These are phyloP conservation scores for honey bee (Apis mellifera) DNA, from an alignment of 1,140 invertebrate species.

Conservation along the genomic window Amel_HAv3.1 CM009940.2:12308501-12309000, in stretches of 20 bases:
- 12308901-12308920: background rate
- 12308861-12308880: background rate
- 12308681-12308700: background rate
- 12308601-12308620: background rate
- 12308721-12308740: background rate
- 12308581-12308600: background rate
- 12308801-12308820: conserved; percentile 11
- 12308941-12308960: no score
- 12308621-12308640: background rate
- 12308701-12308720: background rate
- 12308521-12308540: background rate
- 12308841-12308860: conserved; percentile 1
- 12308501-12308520: background rate
- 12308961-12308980: no score
- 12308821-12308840: conserved; percentile 19
- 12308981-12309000: background rate
- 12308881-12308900: background rate
- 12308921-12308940: background rate
- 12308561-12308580: no score
- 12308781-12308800: conserved; percentile 16
- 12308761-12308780: background rate
- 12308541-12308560: no score
- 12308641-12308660: background rate
- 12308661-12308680: background rate
- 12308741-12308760: background rate